Evolutionary conservation across 2,113 vertebrate genomes (phyloP), one percentile per base, ranked within the genome.

Genomic region (Turnix velox): DNA sequence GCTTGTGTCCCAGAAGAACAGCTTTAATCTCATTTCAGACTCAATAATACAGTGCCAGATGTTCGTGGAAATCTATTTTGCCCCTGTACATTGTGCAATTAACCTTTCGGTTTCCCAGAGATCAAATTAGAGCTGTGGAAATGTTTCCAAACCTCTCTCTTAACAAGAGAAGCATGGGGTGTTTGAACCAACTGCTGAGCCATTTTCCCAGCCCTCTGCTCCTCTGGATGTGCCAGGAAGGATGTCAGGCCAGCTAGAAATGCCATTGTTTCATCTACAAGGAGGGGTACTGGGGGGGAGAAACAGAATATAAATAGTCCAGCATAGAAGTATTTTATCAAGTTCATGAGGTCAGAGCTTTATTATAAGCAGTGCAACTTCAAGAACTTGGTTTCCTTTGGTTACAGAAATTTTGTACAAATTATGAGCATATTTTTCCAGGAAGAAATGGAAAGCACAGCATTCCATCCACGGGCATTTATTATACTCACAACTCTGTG

Each of bases 11-110:
- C 92, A 96, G 93, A 96, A 96, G 90, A 97, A 93, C 37, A 77
- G 59, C 51, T 95, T 94, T 96, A 96, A 96, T 95, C 88, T 62
- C 84, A 95, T 97, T 96, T 87, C 95, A 95, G 96, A 84, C 61
- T 86, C 85, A 89, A 74, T 93, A 93, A 81, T 80, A 91, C 49
- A 88, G 68, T 94, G 86, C 78, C 90, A 96, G 95, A 93, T 95
- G 91, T 92, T 97, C 96, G 96, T 97, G 93, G 92, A 97, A 97
- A 96, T 95, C 91, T 96, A 87, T 93, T 96, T 95, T 94, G 79
- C 82, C 93, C 88, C 86, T 86, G 93, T 80, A 95, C 93, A 91
- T 95, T 93, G 94, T 90, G 91, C 94, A 97, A 97, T 97, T 97
- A 96, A 96, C 95, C 94, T 97, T 97, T 97, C 55, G 2, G 92